Percentiles rank a stretch among this genome's conserved stretches.
Evolutionary conservation across 2,797 vertebrate genomes (phyloP).

Genomic region (Agapornis canus): DNA sequence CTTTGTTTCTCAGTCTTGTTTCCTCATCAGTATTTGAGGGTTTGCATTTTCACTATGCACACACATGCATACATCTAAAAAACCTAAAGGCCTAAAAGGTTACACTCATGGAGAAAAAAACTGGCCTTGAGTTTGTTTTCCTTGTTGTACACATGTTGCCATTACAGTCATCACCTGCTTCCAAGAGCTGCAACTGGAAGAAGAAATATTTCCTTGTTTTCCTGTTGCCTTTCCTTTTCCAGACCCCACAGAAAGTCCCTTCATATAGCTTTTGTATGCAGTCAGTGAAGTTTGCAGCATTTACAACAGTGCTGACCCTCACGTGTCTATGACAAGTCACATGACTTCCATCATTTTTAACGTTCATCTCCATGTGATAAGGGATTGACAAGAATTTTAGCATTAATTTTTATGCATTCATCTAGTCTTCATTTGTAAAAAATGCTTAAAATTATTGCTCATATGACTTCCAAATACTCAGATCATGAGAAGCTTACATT

Average conservation of each 20-base stretch:
- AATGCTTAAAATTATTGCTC: background rate
- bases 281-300: background rate
- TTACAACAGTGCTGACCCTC: constrained; percentile 23
- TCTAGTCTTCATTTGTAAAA: background rate
- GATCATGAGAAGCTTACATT: background rate
- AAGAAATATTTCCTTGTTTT: background rate
- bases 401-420: background rate
- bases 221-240: background rate
- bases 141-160: background rate
- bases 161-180: background rate
- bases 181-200: background rate
- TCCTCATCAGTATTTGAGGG: background rate
- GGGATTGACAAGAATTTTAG: background rate
- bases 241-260: background rate
- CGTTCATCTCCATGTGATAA: background rate
- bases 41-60: background rate
- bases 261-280: background rate
- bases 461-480: background rate
- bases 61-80: background rate
- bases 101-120: rapidly evolving
- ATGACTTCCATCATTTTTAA: background rate
- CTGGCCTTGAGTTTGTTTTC: background rate
- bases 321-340: background rate
- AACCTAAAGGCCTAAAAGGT: background rate
- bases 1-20: background rate